Evolutionary conservation across 1,140 invertebrate genomes (phyloP), one percentile per base, ranked within the genome.

Genomic region (Radopholus similis): DNA sequence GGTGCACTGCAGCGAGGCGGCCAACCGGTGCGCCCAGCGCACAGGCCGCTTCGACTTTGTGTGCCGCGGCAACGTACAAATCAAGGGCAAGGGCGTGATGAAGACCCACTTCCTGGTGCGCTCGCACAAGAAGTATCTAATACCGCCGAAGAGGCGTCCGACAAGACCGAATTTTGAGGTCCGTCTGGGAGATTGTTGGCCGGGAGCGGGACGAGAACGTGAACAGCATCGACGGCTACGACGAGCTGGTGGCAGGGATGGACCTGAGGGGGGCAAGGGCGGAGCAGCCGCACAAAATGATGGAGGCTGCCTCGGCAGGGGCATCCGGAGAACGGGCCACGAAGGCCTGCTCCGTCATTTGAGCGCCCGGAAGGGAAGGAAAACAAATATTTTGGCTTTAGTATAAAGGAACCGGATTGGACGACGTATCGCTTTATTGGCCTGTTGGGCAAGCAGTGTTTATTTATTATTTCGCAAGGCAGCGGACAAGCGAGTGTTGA

Each of bases 51-150:
- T 81, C 63, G 74, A 81, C 57, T 81, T 81, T 68, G 66, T 69
- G 9, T 71, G 72, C 51, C 73, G 79, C 15, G 79, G 79, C n/a
- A 72, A 67, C 32, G 68, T 82, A n/a, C 76, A 70, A 56, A 81
- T 81, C 47, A 81, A 81, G 63, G 81, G 79, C 34, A 81, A 81
- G 47, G 79, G 79, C 2, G 60, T 74, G 35, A 81, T 81, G 79
- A 57, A 75, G 18, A 81, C 79, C 4, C 80, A 71, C 54, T 81
- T 81, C 42, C 47, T 81, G 15, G 4, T 56, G 21, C 53, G 66
- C 49, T 75, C 72, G 23, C 70, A 58, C 38, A 81, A 81, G 53
- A 78, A 75, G n/a, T n/a, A n/a, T n/a, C n/a, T n/a, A n/a, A n/a
- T n/a, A n/a, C n/a, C n/a, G n/a, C n/a, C n/a, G n/a, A n/a, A n/a